A percentile compares a stretch with the other conserved stretches of the same genome.
Conservation (phyloP, 2,797 vertebrate genomes). For the Tenualosa ilisha region DNA sequence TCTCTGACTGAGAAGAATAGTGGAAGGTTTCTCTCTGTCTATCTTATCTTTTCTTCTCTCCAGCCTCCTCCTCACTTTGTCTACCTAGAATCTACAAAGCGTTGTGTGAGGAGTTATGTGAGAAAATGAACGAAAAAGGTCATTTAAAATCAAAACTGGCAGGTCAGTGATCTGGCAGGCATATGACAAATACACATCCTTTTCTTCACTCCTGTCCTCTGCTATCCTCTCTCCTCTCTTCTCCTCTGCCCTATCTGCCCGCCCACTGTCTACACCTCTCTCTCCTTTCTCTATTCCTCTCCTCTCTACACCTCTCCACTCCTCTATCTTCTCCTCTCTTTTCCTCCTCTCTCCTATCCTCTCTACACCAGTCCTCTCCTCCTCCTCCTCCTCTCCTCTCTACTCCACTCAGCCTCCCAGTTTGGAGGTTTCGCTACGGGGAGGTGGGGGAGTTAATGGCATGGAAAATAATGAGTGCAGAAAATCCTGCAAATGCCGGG, state of each 20-base stretch:
- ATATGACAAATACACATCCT: background rate
- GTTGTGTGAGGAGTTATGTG: background rate
- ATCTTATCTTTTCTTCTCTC: background rate
- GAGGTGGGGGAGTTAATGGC: slow-evolving; percentile 8
- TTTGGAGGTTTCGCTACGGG: background rate
- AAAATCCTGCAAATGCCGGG: slow-evolving; percentile 15
- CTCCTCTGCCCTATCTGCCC: no score
- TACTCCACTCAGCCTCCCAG: background rate
- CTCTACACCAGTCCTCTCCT: background rate
- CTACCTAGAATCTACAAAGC: no score
- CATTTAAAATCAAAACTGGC: no score
- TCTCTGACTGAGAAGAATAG: no score
- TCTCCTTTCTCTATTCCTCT: background rate
- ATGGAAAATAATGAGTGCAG: slow-evolving; percentile 8
- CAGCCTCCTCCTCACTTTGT: background rate
- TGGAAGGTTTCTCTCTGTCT: background rate
- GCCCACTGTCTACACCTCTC: background rate
- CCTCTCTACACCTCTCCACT: background rate
- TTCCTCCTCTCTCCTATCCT: background rate
- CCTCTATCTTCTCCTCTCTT: background rate
- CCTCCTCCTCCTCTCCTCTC: background rate
- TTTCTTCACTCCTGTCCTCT: background rate
- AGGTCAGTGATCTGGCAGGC: no score
- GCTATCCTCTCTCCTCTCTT: background rate
- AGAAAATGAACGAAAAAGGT: background rate